A percentile compares a stretch with the other conserved stretches of the same genome.
Evolutionary conservation across 2,888 invertebrate species (phyloP).

Genomic region (Polia nebulosa): DNA sequence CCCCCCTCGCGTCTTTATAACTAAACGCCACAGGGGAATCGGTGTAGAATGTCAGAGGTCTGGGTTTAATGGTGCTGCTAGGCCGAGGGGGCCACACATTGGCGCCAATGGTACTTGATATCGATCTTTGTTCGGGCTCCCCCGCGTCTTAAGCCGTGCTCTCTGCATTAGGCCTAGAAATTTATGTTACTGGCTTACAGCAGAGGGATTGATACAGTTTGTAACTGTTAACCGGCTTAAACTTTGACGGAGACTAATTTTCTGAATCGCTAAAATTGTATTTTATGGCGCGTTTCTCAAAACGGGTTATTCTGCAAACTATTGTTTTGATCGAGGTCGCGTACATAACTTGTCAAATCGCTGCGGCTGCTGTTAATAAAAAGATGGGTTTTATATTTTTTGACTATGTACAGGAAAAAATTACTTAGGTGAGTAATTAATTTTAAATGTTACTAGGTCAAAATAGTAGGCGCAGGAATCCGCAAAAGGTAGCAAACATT

Average conservation of each 20-base stretch:
- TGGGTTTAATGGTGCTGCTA: constrained; percentile 75
- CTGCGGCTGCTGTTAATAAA: neutral
- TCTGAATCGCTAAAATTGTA: constrained; percentile 67
- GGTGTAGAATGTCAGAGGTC: constrained; percentile 80
- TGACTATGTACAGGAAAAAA: neutral
- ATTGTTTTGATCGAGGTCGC: constrained; percentile 39
- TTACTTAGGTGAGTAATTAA: neutral
- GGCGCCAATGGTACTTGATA: constrained; percentile 87
- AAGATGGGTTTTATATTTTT: neutral
- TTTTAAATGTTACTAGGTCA: constrained; percentile 24
- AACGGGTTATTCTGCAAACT: constrained; percentile 55
- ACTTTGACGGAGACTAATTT: constrained; percentile 74
- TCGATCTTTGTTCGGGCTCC: constrained; percentile 88
- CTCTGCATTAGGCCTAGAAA: constrained; percentile 85
- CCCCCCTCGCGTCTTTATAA: constrained; percentile 74
- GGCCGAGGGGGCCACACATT: constrained; percentile 84
- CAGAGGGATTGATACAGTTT: constrained; percentile 73
- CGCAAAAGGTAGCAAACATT: constrained; percentile 27
- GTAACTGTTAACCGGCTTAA: constrained; percentile 70
- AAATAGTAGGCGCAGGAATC: constrained; percentile 1
- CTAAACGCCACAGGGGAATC: constrained; percentile 72
- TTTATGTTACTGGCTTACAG: constrained; percentile 83
- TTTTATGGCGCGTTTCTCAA: constrained; percentile 48
- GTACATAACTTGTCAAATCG: neutral
- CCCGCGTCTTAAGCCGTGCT: constrained; percentile 83